Evolutionary conservation across 2,113 vertebrate genomes (phyloP).

Genomic region (Ptilonorhynchus violaceus): DNA sequence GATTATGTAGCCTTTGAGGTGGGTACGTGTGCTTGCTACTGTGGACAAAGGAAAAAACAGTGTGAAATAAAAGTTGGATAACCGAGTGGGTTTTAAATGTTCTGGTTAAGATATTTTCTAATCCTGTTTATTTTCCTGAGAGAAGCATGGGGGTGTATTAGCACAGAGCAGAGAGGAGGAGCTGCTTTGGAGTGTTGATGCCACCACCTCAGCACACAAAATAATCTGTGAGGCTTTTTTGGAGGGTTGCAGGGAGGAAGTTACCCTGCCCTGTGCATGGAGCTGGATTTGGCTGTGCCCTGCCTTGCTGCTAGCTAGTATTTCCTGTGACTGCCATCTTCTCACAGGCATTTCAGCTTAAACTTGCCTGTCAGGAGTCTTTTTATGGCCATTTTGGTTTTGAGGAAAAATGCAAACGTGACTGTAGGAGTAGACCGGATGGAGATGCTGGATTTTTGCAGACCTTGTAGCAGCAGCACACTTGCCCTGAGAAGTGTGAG

Average conservation of each 20-base stretch:
- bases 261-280: background rate
- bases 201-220: background rate
- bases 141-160: background rate
- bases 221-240: background rate
- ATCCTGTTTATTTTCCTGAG: constrained; percentile 26
- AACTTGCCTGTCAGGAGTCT: background rate
- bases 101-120: constrained; percentile 30
- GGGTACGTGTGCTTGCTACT: background rate
- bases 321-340: background rate
- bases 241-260: background rate
- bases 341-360: background rate
- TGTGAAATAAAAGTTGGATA: constrained; percentile 20
- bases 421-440: background rate
- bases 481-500: background rate
- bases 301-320: background rate
- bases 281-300: background rate
- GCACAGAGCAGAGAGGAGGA: constrained; percentile 22
- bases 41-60: constrained; percentile 22
- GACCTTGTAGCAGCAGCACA: background rate
- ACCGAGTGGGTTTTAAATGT: background rate
- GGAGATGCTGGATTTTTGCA: background rate
- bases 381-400: background rate
- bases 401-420: background rate
- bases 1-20: constrained; percentile 44
- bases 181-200: background rate